Evolutionary conservation across 2,888 invertebrate genomes (phyloP).

Genomic region (Drosophila seclusa): DNA sequence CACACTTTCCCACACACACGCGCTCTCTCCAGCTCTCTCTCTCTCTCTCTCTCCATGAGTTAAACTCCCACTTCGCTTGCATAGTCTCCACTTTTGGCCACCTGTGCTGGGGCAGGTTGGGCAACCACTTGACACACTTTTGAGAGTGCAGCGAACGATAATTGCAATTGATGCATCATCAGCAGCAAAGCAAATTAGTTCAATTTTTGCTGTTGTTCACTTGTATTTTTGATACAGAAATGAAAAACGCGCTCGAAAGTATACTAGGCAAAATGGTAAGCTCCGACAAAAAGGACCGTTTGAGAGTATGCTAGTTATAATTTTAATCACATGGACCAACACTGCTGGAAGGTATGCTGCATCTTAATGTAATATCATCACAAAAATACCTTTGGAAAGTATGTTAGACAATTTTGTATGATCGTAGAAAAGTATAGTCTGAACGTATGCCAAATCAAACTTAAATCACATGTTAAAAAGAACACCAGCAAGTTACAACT

Average conservation of each 20-base stretch:
- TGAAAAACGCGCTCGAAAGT: not conserved
- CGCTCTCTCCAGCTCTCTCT: constrained; percentile 4
- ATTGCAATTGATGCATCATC: constrained; percentile 62
- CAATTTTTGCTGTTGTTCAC: constrained; percentile 39
- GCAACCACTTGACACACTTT: constrained; percentile 63
- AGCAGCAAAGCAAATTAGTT: constrained; percentile 51
- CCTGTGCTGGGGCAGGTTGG: constrained; percentile 53
- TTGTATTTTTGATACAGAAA: constrained; percentile 11
- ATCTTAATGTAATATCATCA: not conserved
- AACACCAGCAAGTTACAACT: not conserved
- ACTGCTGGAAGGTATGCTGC: not conserved
- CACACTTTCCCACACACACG: constrained; percentile 3
- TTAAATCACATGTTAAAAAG: not conserved
- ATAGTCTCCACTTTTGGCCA: constrained; percentile 63
- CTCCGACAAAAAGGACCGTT: not conserved
- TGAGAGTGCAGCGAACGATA: constrained; percentile 46
- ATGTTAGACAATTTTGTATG: not conserved
- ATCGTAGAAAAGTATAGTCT: not conserved
- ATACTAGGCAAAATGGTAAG: not conserved
- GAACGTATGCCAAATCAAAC: not conserved
- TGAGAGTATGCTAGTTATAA: not conserved
- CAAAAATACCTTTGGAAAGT: not conserved
- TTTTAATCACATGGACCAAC: not conserved
- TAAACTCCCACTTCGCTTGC: constrained; percentile 18
- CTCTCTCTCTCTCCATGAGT: constrained; percentile 4